Evolutionary conservation across 64 coral and sea anemone species (phyloP).

Genomic region (Dendronephthya gigantea): DNA sequence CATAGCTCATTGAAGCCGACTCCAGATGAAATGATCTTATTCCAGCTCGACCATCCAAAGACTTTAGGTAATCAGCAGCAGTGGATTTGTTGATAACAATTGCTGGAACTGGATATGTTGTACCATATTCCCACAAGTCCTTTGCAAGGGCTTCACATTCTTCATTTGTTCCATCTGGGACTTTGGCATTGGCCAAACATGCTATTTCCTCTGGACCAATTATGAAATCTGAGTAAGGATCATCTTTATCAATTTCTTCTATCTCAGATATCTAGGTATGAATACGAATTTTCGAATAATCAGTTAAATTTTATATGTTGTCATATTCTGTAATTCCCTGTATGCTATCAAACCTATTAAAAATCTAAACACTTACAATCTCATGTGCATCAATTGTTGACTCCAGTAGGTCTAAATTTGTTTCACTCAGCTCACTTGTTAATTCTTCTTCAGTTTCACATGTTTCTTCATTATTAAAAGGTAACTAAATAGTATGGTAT

Average conservation of each 20-base stretch:
- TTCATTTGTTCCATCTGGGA: neutral
- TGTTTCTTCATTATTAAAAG: neutral
- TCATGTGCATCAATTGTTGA: neutral
- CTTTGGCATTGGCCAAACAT: neutral
- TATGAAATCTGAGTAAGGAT: neutral
- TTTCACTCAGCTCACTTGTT: neutral
- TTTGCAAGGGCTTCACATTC: neutral
- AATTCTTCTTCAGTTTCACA: neutral
- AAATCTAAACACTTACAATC: neutral
- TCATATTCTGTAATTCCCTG: neutral
- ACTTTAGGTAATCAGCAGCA: neutral
- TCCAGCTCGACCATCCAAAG: neutral
- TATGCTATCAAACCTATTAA: neutral
- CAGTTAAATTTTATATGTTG: neutral
- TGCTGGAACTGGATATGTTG: neutral
- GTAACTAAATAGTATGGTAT: too few relatives aligned
- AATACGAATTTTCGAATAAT: neutral
- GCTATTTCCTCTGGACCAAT: neutral
- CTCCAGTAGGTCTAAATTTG: neutral
- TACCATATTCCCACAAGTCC: neutral
- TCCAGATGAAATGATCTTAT: neutral
- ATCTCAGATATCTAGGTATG: neutral
- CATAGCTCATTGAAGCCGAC: neutral
- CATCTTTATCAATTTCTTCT: neutral
- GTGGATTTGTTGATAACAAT: neutral